Conservation (phyloP, 1,140 invertebrate genomes). For the Euschistus heros region DNA sequence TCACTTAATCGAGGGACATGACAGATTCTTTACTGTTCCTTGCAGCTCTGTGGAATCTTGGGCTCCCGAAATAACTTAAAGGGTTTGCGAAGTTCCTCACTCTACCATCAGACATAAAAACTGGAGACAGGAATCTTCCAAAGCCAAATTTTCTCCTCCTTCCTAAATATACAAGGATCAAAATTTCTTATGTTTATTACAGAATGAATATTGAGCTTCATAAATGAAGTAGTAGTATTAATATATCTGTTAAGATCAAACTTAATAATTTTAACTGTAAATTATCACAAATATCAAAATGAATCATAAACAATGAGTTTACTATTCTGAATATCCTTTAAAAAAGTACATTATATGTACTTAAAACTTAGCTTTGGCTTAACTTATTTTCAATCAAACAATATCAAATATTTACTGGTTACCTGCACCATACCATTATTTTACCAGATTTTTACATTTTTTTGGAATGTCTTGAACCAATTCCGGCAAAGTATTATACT, state of each 20-base stretch:
- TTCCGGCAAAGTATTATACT: too few relatives aligned
- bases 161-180: constrained; percentile 13
- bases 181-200: constrained; percentile 15
- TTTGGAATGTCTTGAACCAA: too few relatives aligned
- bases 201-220: constrained; percentile 28
- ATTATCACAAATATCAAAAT: not conserved
- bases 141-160: constrained; percentile 13
- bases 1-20: constrained; percentile 51
- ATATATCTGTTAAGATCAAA: not conserved
- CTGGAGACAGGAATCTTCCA: constrained; percentile 33
- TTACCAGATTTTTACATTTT: too few relatives aligned
- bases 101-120: constrained; percentile 42
- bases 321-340: not conserved
- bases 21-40: constrained; percentile 55
- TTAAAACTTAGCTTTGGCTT: too few relatives aligned
- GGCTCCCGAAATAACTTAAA: constrained; percentile 58
- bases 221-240: constrained; percentile 29
- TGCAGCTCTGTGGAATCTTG: constrained; percentile 39
- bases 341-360: not conserved
- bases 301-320: not conserved
- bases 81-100: constrained; percentile 52
- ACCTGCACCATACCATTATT: too few relatives aligned
- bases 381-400: too few relatives aligned
- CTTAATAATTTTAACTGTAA: not conserved
- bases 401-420: too few relatives aligned